Percentiles rank a stretch among this genome's conserved stretches.
Evolutionary conservation across 2,888 invertebrate species (phyloP).

Genomic region (Alloplasta piceator): DNA sequence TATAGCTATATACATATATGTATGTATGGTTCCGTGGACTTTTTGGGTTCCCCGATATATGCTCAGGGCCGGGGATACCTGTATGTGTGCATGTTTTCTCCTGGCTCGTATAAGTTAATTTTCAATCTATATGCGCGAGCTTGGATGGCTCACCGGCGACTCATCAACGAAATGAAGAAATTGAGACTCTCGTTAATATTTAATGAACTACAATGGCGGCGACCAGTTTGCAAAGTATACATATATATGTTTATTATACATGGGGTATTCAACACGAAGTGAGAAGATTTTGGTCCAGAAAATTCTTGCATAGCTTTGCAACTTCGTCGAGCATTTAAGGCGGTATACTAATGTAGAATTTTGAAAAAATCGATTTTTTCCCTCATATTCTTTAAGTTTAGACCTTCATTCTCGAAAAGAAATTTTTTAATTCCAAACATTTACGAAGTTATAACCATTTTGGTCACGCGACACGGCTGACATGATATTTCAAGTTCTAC

Average conservation of each 20-base stretch:
- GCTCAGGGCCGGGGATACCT: constrained; percentile 66
- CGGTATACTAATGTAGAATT: too few relatives aligned
- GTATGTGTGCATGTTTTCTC: constrained; percentile 81
- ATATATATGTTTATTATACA: constrained; percentile 5
- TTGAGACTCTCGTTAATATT: constrained; percentile 83
- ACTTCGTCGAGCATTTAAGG: too few relatives aligned
- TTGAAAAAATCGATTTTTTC: too few relatives aligned
- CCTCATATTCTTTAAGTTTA: too few relatives aligned
- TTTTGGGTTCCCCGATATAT: constrained; percentile 20
- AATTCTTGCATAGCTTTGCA: too few relatives aligned
- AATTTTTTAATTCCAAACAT: too few relatives aligned
- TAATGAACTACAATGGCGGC: constrained; percentile 80
- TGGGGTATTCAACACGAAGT: too few relatives aligned
- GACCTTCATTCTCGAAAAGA: too few relatives aligned
- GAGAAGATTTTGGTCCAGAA: too few relatives aligned
- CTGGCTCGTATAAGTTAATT: constrained; percentile 84
- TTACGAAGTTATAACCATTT: too few relatives aligned
- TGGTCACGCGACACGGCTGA: too few relatives aligned
- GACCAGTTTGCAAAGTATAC: constrained; percentile 16
- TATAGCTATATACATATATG: constrained; percentile 14
- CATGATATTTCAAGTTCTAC: too few relatives aligned
- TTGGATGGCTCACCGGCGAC: constrained; percentile 80
- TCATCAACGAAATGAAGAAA: constrained; percentile 83
- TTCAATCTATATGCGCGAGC: constrained; percentile 83
- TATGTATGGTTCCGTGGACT: constrained; percentile 17